Percentiles rank a stretch among this genome's conserved stretches.
Evolutionary conservation across 2,888 invertebrate species (phyloP).

Genomic region (Diloba caeruleocephala): DNA sequence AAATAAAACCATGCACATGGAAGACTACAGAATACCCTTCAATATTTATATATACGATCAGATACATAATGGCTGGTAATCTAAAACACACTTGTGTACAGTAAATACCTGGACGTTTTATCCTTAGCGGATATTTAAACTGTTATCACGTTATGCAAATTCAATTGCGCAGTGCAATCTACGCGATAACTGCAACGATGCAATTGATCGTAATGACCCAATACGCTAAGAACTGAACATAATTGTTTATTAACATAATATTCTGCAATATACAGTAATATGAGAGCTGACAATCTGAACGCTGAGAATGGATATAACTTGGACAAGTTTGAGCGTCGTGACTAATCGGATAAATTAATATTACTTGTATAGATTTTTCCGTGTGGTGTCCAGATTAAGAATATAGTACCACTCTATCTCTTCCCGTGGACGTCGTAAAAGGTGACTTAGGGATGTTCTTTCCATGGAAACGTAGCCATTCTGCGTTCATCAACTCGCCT

Average conservation of each 20-base stretch:
- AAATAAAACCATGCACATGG: slow-evolving; percentile 2
- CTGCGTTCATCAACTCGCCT: no score
- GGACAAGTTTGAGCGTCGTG: background rate
- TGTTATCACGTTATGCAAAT: slow-evolving; percentile 76
- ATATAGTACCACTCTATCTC: no score
- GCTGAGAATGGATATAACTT: no score
- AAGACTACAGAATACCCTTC: background rate
- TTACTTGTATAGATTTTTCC: no score
- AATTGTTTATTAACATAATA: slow-evolving; percentile 27
- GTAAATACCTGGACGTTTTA: slow-evolving; percentile 53
- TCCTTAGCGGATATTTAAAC: slow-evolving; percentile 66
- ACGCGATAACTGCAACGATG: slow-evolving; percentile 66
- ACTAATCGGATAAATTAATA: no score
- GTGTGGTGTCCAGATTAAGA: no score
- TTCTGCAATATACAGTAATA: background rate
- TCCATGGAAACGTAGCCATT: no score
- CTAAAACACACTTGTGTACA: slow-evolving; percentile 38
- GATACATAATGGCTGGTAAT: slow-evolving; percentile 49
- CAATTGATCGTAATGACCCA: slow-evolving; percentile 64
- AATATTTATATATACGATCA: slow-evolving; percentile 18
- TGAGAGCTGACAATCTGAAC: background rate
- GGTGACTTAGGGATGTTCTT: no score
- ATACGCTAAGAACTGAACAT: slow-evolving; percentile 53
- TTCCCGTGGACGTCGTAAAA: no score
- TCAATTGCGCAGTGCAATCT: slow-evolving; percentile 70